phyloP scores from a whole-genome alignment of 2,888 invertebrate genomes.

The Eurytoma adleriae region DNA sequence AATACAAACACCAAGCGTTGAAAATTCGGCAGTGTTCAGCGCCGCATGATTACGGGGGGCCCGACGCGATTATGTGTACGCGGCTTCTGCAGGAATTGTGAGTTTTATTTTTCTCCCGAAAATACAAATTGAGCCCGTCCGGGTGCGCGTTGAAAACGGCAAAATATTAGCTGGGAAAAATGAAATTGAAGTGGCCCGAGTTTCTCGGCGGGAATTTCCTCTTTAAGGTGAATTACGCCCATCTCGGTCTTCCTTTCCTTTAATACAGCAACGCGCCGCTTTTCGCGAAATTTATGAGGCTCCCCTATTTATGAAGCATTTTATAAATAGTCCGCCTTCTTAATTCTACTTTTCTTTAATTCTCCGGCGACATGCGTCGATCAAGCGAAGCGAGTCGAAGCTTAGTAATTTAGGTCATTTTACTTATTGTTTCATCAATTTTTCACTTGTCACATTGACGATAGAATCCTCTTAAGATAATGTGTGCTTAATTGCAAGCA shows the following conservation, averaged over 20 bases:
- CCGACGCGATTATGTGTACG: background rate
- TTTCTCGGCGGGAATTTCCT: background rate
- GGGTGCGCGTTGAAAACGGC: background rate
- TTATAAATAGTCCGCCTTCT: background rate
- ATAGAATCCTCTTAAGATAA: no score
- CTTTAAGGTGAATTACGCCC: slow-evolving; percentile 30
- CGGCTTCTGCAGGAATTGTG: slow-evolving; percentile 1
- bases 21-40: slow-evolving; percentile 23
- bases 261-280: background rate
- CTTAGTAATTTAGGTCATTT: no score
- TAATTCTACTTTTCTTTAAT: background rate
- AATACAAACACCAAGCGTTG: background rate
- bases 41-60: slow-evolving; percentile 25
- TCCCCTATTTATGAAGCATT: background rate
- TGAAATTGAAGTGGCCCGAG: slow-evolving; percentile 39
- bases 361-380: background rate
- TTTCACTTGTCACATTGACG: no score
- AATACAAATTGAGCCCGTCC: slow-evolving; percentile 3
- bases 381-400: background rate
- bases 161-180: slow-evolving; percentile 44
- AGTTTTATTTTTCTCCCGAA: slow-evolving; percentile 31
- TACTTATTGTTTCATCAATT: no score
- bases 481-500: no score
- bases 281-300: background rate
- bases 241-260: slow-evolving; percentile 15